These are phyloP conservation scores for Spinus pinus DNA, from an alignment of 2,797 vertebrate genomes.

Conservation along the genomic window DNA sequence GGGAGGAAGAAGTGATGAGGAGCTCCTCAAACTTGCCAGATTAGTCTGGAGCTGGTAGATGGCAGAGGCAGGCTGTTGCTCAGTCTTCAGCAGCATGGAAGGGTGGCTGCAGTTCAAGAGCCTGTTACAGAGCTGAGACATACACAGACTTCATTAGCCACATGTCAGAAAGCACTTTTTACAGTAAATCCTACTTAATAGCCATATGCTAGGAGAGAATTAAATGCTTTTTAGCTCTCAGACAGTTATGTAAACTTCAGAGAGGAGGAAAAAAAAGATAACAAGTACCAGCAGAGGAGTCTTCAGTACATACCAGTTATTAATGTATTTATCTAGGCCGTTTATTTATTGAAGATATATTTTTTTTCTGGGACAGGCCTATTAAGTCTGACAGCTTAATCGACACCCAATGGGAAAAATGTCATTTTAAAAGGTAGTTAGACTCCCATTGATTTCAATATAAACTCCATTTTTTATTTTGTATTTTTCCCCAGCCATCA, in stretches of 20 bases:
- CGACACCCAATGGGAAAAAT: conserved; percentile 58
- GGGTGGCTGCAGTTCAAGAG: neutral
- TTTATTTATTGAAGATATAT: conserved; percentile 56
- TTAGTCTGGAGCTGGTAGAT: neutral
- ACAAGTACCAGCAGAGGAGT: neutral
- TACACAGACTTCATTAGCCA: conserved; percentile 48
- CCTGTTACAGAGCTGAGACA: neutral
- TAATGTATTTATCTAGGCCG: conserved; percentile 46
- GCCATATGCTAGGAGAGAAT: conserved; percentile 42
- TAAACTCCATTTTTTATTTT: conserved; percentile 56
- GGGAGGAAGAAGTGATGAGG: neutral
- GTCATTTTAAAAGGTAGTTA: conserved; percentile 34
- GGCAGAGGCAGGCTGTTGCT: neutral
- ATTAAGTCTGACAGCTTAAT: conserved; percentile 69
- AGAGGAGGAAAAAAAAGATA: conserved; percentile 8
- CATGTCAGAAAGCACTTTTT: conserved; percentile 54
- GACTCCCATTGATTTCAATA: conserved; percentile 62
- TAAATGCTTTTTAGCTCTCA: conserved; percentile 60
- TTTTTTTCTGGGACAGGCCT: conserved; percentile 56
- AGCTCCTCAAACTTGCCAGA: neutral
- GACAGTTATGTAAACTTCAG: conserved; percentile 57
- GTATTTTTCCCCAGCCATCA: neutral
- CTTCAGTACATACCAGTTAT: neutral
- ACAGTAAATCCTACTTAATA: conserved; percentile 36
- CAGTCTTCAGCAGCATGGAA: neutral